phyloP scores from a whole-genome alignment of 2,888 invertebrate genomes.

The Drosophila kambysellisi region DNA sequence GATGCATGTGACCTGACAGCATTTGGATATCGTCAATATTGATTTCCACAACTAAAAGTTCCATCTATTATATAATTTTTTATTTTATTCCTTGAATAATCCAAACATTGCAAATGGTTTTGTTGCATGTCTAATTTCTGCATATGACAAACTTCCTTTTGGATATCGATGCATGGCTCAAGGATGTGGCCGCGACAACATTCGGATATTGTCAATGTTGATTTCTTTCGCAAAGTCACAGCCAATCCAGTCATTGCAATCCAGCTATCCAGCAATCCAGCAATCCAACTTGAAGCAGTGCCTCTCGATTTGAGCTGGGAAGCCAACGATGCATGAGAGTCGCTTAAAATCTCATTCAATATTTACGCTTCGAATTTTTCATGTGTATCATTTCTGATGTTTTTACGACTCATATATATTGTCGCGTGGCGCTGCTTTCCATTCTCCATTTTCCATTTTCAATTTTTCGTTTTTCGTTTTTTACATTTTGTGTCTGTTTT shows the following conservation, averaged over 20 bases:
- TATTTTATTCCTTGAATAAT: neutral
- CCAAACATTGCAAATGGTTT: neutral
- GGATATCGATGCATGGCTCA: neutral
- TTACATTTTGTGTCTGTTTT: conserved; percentile 15
- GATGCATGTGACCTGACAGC: neutral
- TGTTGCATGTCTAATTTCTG: neutral
- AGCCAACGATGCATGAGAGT: conserved; percentile 61
- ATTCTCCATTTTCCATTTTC: conserved; percentile 12
- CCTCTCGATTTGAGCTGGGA: conserved; percentile 23
- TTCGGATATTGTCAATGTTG: conserved; percentile 11
- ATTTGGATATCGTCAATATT: neutral
- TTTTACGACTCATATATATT: conserved; percentile 26
- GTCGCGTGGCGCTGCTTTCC: conserved; percentile 9
- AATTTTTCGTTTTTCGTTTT: conserved; percentile 14
- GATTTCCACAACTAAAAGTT: neutral
- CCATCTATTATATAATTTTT: neutral
- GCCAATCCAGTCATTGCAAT: conserved; percentile 14
- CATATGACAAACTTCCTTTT: neutral
- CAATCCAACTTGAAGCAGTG: conserved; percentile 12
- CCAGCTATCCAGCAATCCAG: conserved; percentile 6
- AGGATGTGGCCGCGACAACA: conserved; percentile 25
- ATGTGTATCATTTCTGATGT: conserved; percentile 58
- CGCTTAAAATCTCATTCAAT: conserved; percentile 77
- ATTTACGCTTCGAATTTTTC: conserved; percentile 70
- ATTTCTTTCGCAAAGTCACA: conserved; percentile 25